Percentiles rank a stretch among this genome's conserved stretches.
These are phyloP conservation scores for Meteorus colon DNA, from an alignment of 2,888 invertebrate genomes.

Conservation along the genomic window DNA sequence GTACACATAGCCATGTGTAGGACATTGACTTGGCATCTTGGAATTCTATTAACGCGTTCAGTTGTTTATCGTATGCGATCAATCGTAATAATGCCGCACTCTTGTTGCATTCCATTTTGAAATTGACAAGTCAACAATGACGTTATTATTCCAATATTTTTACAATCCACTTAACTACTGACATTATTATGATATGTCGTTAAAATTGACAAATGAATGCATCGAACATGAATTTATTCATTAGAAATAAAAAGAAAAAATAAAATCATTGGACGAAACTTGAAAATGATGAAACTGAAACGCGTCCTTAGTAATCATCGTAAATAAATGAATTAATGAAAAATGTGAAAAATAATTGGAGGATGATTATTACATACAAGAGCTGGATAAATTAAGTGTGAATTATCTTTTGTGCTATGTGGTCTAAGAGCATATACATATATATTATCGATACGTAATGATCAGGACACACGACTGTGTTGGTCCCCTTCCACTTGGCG, in stretches of 20 bases:
- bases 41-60: constrained; percentile 39
- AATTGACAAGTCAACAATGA: background rate
- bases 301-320: background rate
- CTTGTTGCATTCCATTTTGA: background rate
- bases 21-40: constrained; percentile 22
- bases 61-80: constrained; percentile 28
- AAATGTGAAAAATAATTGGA: constrained; percentile 20
- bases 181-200: background rate
- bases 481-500: constrained; percentile 62
- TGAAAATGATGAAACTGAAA: background rate
- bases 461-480: constrained; percentile 59
- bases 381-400: background rate
- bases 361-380: constrained; percentile 4
- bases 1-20: background rate
- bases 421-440: constrained; percentile 30
- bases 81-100: background rate
- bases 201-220: background rate
- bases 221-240: constrained; percentile 3
- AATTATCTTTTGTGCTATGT: constrained; percentile 21
- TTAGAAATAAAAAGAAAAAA: background rate
- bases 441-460: constrained; percentile 57
- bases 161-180: background rate
- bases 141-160: background rate
- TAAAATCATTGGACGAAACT: background rate
- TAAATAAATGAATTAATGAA: constrained; percentile 14